These are phyloP conservation scores for Aleiodes sp. DNA, from an alignment of 1,140 invertebrate genomes.

Conservation along the genomic window DNA sequence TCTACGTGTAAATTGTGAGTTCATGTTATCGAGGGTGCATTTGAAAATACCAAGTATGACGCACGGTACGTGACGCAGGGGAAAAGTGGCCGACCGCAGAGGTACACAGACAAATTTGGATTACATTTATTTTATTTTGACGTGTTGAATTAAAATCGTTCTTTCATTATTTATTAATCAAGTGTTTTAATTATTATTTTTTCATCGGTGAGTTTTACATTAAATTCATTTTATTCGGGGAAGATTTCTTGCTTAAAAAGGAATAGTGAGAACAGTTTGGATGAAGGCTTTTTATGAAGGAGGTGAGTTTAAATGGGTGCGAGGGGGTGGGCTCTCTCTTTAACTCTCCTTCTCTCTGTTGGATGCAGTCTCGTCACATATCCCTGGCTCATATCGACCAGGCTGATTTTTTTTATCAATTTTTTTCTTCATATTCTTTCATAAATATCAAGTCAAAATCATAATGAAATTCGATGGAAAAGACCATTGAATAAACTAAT, in stretches of 20 bases:
- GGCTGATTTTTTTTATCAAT: neutral
- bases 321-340: neutral
- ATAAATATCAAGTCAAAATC: neutral
- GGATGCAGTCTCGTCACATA: neutral
- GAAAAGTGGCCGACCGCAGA: neutral
- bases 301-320: neutral
- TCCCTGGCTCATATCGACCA: neutral
- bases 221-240: too few relatives aligned
- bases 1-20: neutral
- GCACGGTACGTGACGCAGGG: conserved; percentile 21
- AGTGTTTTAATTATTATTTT: neutral
- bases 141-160: neutral
- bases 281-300: neutral
- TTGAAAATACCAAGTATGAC: conserved; percentile 19
- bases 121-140: neutral
- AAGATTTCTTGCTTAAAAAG: too few relatives aligned
- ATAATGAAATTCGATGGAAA: too few relatives aligned
- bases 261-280: neutral
- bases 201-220: neutral
- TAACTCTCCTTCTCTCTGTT: neutral
- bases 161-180: neutral
- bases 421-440: neutral
- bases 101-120: neutral
- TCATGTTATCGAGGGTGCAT: neutral
- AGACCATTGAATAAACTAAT: too few relatives aligned